Evolutionary conservation across 2,797 vertebrate genomes (phyloP).

Genomic region (Mormyrus proboscirostris): DNA sequence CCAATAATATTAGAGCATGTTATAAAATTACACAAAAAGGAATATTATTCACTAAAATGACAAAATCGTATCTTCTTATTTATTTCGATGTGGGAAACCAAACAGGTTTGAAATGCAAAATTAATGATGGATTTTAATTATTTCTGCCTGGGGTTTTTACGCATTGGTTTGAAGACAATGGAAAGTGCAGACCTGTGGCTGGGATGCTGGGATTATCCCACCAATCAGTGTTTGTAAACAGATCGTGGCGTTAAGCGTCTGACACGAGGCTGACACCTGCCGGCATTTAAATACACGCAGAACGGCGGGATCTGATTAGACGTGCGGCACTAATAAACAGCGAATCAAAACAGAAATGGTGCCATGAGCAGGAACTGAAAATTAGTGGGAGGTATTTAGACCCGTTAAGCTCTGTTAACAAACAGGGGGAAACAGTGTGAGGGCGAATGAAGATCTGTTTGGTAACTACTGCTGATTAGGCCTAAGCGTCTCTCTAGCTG

Average conservation of each 20-base stretch:
- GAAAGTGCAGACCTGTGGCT: slow-evolving; percentile 25
- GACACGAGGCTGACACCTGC: slow-evolving; percentile 44
- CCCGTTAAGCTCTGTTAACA: slow-evolving; percentile 9
- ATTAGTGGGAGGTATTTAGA: slow-evolving; percentile 9
- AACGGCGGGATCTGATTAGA: slow-evolving; percentile 40
- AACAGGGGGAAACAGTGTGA: not conserved
- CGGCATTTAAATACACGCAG: slow-evolving; percentile 9
- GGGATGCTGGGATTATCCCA: slow-evolving; percentile 35
- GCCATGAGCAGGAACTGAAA: slow-evolving; percentile 34
- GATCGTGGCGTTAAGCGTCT: slow-evolving; percentile 35
- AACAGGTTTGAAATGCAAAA: slow-evolving; percentile 30
- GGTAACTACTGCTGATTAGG: not conserved
- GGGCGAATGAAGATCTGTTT: not conserved
- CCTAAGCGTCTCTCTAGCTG: not conserved
- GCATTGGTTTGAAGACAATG: slow-evolving; percentile 38
- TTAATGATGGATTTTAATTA: slow-evolving; percentile 36
- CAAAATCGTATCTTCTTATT: slow-evolving; percentile 35
- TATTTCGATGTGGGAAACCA: slow-evolving; percentile 27
- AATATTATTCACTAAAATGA: slow-evolving; percentile 26
- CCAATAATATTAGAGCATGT: slow-evolving; percentile 16
- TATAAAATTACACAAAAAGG: slow-evolving; percentile 16
- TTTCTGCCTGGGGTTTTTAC: slow-evolving; percentile 38
- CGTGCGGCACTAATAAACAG: slow-evolving; percentile 42
- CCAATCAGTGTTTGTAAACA: slow-evolving; percentile 40
- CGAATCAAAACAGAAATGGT: slow-evolving; percentile 46